Base-by-base conservation (phyloP, 1,140 invertebrate genomes). In the Listronotus bonariensis region DNA sequence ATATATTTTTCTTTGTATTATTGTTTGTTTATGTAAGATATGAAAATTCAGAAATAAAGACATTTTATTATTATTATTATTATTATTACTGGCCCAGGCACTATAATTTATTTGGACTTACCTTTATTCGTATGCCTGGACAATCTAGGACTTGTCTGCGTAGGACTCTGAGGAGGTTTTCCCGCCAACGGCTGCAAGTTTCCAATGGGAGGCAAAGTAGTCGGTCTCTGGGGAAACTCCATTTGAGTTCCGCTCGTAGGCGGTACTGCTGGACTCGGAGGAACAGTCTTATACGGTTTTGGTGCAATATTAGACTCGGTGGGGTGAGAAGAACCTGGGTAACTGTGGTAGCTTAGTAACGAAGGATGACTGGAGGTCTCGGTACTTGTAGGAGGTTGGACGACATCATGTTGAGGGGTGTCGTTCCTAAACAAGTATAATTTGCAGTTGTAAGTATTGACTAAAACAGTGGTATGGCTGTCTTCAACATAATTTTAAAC, bases 331-430 rank as follows among this genome's bases (percentile, higher is more conserved):
- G 72, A 70, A 31, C 76, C 76, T 0, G 79, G 78, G 54, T 73
- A 79, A 67, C 76, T 78, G 17, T 76, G 69, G 42, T 73, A 77
- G 38, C 73, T 77, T 8, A 77, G 49, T 10, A 79, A 65, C 3
- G 74, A 69, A 14, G 77, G 77, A 65, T 79, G 76, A 12, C 10
- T 54, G 26, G 51, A 11, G 1, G 54, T 32, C 34, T 43, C 18
- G 18, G 45, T 52, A 5, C 55, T 49, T 36, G 55, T 58, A 26
- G n/a, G 18, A 6, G 56, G 45, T 14, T 52, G 32, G 38, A 26
- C 31, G 15, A 42, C 32, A 15, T 17, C 71, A 68, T 32, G 63
- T 14, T 79, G 75, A n/a, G 85, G 85, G 85, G 85, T 26, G 85
- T 87, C 18, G 77, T 77, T 49, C 76, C 76, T 75, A 56, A 43